Base-by-base conservation (phyloP, 1,140 invertebrate genomes). In the Meteorus sp. region DNA sequence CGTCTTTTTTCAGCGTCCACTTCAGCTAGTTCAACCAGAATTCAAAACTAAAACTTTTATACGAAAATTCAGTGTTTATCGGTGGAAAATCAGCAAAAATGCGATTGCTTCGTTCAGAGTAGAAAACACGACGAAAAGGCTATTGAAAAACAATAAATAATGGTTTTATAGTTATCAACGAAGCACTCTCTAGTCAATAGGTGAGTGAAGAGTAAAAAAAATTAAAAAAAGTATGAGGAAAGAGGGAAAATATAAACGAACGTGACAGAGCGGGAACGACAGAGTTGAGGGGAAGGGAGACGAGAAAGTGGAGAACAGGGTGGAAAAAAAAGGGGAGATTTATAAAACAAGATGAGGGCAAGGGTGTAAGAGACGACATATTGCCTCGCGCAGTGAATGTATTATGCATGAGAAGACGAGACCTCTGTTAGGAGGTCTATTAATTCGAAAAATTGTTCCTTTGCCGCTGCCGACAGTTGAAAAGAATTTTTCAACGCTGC, bases 371-470 rank as follows among this genome's bases (percentile, higher is more conserved):
- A 66, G 57, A 66, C 72, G 67, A 77, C 75, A 77, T 77, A 77
- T 77, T 77, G 72, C 72, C 50, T 29, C 58, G 69, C 67, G 60
- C 65, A 70, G 66, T 62, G 56, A 61, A 77, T 77, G 75, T 69
- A 73, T 77, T 75, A 77, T 77, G 72, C 70, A 77, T 75, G 73
- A 77, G 65, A 64, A 27, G 44, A 29, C 47, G 15, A 56, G 29
- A 54, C 50, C 43, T n/a, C 51, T 41, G 47, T 60, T 63, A 55
- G 59, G 47, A 59, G 35, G 67, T 74, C 69, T 75, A 76, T 77
- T 76, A 77, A 74, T 75, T 72, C 68, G 62, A 74, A 72, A 75
- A 72, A 73, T 67, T 64, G 64, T 68, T 66, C 57, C 59, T 29
- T 59, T 47, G 48, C 50, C 25, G 41, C 41, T 31, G 11, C 15